These are phyloP conservation scores for Trissolcus brochymenae DNA, from an alignment of 2,888 invertebrate species.

Conservation along the genomic window DNA sequence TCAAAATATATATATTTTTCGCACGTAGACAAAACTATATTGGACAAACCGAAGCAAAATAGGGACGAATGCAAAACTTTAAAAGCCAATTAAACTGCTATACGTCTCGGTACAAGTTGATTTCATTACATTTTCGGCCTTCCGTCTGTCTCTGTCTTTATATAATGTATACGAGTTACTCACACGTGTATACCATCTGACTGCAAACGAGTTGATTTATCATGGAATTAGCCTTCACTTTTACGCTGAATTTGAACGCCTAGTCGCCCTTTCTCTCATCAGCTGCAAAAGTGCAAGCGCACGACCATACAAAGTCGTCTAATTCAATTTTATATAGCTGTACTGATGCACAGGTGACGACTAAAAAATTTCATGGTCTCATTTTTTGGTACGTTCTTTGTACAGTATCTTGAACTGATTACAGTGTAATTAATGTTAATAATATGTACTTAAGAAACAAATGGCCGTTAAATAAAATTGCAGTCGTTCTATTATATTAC, in stretches of 20 bases:
- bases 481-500: too few relatives aligned
- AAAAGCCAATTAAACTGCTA: conserved; percentile 48
- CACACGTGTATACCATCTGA: conserved; percentile 26
- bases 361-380: neutral
- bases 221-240: conserved; percentile 44
- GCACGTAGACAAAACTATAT: conserved; percentile 15
- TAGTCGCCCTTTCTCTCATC: conserved; percentile 20
- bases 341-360: neutral
- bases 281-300: conserved; percentile 33
- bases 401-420: too few relatives aligned
- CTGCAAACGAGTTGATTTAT: conserved; percentile 47
- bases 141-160: conserved; percentile 24
- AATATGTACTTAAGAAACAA: too few relatives aligned
- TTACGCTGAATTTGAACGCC: conserved; percentile 38
- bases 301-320: conserved; percentile 19
- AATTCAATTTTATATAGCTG: conserved; percentile 28
- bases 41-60: conserved; percentile 10
- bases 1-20: neutral
- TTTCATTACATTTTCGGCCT: conserved; percentile 47
- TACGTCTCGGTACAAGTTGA: conserved; percentile 27
- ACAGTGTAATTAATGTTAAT: too few relatives aligned
- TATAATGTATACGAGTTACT: conserved; percentile 33
- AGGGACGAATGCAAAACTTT: conserved; percentile 37
- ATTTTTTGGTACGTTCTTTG: neutral
- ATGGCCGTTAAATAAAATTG: too few relatives aligned